Evolutionary conservation across 2,797 vertebrate genomes (phyloP).

Genomic region (Tenualosa thibaudeaui): DNA sequence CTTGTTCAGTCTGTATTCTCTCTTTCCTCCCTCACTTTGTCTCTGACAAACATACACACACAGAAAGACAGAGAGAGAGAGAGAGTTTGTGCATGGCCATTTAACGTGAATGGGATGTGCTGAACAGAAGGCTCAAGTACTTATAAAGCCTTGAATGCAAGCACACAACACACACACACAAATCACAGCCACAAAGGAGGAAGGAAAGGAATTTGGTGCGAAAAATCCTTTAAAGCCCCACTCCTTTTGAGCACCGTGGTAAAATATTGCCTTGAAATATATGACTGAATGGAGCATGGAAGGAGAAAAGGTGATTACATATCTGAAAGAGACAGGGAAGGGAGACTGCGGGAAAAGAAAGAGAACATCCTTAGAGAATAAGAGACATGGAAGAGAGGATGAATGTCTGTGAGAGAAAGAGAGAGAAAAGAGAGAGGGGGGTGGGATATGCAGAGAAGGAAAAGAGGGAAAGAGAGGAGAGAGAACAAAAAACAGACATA

Average conservation of each 20-base stretch:
- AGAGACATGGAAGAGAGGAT: not conserved
- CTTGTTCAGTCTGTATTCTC: not conserved
- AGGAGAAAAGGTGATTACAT: not conserved
- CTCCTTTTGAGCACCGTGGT: not conserved
- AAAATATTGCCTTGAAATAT: not conserved
- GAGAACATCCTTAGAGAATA: not conserved
- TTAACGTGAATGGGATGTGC: not conserved
- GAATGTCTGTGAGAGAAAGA: not conserved
- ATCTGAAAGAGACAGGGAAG: not conserved
- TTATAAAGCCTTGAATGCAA: not conserved
- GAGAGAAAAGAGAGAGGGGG: not conserved
- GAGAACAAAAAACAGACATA: too few species aligned
- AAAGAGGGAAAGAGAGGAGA: not conserved
- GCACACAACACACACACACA: not conserved
- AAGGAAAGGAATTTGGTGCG: not conserved
- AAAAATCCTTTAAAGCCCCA: not conserved
- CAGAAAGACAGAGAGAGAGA: not conserved
- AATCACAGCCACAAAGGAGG: not conserved
- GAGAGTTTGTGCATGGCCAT: not conserved
- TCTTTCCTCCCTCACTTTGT: not conserved
- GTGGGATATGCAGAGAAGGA: not conserved
- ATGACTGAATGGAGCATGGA: not conserved
- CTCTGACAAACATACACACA: not conserved
- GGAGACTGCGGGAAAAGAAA: not conserved
- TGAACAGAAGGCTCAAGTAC: not conserved